Percentiles rank a stretch among this genome's conserved stretches.
These are phyloP conservation scores for Agrotis ipsilon DNA, from an alignment of 2,888 invertebrate genomes.

Conservation along the genomic window DNA sequence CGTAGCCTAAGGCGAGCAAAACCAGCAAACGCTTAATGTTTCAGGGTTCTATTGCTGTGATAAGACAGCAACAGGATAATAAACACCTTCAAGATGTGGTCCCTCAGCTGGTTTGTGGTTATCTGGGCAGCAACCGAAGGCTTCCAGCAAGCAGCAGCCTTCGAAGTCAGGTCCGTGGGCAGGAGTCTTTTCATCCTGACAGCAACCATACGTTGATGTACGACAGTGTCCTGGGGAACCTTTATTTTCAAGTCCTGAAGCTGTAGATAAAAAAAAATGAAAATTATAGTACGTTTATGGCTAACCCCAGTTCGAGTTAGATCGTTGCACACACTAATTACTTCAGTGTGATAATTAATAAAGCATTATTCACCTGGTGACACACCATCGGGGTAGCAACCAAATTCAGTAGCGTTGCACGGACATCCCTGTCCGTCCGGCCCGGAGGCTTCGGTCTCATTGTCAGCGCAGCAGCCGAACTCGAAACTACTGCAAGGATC, in stretches of 20 bases:
- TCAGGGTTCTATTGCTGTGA: background rate
- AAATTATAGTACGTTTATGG: background rate
- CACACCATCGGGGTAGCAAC: slow-evolving; percentile 94
- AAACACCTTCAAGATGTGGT: slow-evolving; percentile 92
- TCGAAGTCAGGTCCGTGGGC: slow-evolving; percentile 96
- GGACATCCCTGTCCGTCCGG: slow-evolving; percentile 93
- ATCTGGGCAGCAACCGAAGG: slow-evolving; percentile 97
- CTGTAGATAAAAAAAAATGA: slow-evolving; percentile 72
- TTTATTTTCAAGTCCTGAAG: slow-evolving; percentile 93
- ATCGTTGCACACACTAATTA: too few relatives aligned
- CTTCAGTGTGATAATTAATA: too few relatives aligned
- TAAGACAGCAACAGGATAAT: background rate
- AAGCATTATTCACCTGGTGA: slow-evolving; percentile 88
- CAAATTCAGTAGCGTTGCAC: slow-evolving; percentile 92
- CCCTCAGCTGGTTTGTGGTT: slow-evolving; percentile 96
- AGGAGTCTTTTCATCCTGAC: slow-evolving; percentile 95
- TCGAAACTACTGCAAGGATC: slow-evolving; percentile 89
- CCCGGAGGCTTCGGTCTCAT: slow-evolving; percentile 91
- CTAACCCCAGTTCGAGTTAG: too few relatives aligned
- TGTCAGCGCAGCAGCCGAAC: slow-evolving; percentile 95
- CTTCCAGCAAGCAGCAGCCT: slow-evolving; percentile 95
- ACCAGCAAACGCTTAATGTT: background rate
- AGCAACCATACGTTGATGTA: slow-evolving; percentile 95
- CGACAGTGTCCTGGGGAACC: slow-evolving; percentile 95
- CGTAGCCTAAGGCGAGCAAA: too few relatives aligned